These are phyloP conservation scores for Enteromius thamalakanensis DNA, from an alignment of 2,797 vertebrate species.

Conservation along the genomic window DNA sequence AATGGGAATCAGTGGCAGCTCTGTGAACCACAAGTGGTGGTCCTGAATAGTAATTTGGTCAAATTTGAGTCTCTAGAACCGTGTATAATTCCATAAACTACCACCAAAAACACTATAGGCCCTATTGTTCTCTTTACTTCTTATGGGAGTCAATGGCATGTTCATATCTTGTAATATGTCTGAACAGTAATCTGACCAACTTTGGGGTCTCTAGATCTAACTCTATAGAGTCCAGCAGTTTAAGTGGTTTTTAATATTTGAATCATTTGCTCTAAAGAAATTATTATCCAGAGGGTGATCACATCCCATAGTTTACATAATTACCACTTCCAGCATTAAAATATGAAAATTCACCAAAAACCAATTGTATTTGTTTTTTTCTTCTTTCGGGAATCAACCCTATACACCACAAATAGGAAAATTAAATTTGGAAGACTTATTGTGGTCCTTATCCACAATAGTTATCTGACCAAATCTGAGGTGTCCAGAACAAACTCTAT, in stretches of 20 bases:
- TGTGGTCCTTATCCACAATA: too few relatives aligned
- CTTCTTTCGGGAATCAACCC: background rate
- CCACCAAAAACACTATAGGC: background rate
- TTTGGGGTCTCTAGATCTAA: background rate
- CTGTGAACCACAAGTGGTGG: background rate
- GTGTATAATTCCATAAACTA: background rate
- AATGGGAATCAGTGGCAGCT: background rate
- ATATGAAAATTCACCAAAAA: background rate
- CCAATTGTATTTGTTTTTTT: too few relatives aligned
- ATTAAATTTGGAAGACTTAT: background rate
- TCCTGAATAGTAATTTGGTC: background rate
- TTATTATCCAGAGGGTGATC: too few relatives aligned
- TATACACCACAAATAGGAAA: background rate
- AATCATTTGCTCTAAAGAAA: background rate
- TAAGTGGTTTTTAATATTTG: too few relatives aligned
- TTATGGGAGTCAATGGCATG: background rate
- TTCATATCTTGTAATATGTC: background rate
- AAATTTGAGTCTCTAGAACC: background rate
- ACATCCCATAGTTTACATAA: too few relatives aligned
- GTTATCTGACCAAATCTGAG: background rate
- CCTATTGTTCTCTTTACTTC: background rate
- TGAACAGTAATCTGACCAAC: background rate
- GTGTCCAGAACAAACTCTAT: background rate
- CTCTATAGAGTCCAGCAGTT: too few relatives aligned
- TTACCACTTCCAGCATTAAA: background rate